phyloP scores from a whole-genome alignment of 2,113 vertebrate genomes.

The Urocynchramus pylzowi region DNA sequence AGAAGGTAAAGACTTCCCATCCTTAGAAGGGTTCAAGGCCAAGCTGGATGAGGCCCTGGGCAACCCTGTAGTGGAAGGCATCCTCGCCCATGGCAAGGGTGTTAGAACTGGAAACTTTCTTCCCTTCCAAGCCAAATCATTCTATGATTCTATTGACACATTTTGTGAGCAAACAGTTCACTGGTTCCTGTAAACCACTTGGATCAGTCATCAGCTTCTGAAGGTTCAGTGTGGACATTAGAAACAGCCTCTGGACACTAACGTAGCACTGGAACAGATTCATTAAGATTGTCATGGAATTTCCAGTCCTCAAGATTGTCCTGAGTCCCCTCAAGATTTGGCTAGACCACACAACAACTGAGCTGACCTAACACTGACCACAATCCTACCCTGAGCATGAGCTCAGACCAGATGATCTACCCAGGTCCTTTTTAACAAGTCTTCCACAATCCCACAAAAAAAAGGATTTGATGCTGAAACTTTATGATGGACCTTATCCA shows the following conservation, averaged over 20 bases:
- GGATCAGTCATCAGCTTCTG: not conserved
- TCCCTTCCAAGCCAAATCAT: not conserved
- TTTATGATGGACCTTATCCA: not conserved
- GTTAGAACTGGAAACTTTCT: fast-evolving
- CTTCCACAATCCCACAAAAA: not conserved
- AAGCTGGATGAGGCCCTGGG: not conserved
- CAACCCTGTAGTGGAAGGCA: not conserved
- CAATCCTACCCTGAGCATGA: not conserved
- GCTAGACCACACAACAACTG: not conserved
- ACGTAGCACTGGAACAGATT: not conserved
- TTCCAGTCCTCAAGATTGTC: not conserved
- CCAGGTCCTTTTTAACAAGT: not conserved
- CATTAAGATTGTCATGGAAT: not conserved
- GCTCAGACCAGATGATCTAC: not conserved
- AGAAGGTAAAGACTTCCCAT: not conserved
- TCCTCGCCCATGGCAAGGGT: not conserved
- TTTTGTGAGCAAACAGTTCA: not conserved
- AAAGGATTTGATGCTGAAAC: not conserved
- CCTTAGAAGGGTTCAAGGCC: not conserved
- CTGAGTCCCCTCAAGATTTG: not conserved
- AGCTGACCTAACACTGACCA: not conserved
- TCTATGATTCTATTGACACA: not conserved
- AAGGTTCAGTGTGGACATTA: not conserved
- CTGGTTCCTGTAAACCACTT: not conserved
- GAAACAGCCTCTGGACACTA: not conserved